Percentiles rank a stretch among this genome's conserved stretches.
These are phyloP conservation scores for Peromyscus californicus DNA, from an alignment of 2,113 vertebrate species.

Conservation along the genomic window DNA sequence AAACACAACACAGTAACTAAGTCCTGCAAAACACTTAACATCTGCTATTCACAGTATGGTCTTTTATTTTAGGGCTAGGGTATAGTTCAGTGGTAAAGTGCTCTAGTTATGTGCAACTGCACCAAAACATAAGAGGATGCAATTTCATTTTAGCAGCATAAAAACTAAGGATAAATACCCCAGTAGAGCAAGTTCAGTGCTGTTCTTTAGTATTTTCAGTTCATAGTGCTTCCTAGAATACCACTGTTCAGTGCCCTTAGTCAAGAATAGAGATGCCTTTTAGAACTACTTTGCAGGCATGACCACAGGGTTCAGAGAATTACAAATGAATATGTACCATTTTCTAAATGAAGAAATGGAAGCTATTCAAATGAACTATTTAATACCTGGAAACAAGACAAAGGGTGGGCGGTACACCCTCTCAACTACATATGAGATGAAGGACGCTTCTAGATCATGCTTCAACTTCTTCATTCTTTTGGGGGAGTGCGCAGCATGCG, in stretches of 20 bases:
- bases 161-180: not conserved
- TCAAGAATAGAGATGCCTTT: not conserved
- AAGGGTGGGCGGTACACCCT: not conserved
- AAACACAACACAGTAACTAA: not conserved
- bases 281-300: not conserved
- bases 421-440: not conserved
- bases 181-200: not conserved
- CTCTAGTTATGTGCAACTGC: too few species aligned
- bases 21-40: not conserved
- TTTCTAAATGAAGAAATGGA: constrained; percentile 24
- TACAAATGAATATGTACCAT: not conserved
- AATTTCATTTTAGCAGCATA: not conserved
- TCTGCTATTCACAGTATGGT: not conserved
- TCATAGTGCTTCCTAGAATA: not conserved
- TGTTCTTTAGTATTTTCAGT: not conserved
- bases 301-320: not conserved
- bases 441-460: not conserved
- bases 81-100: not conserved
- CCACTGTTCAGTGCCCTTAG: not conserved
- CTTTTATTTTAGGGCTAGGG: not conserved
- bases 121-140: not conserved
- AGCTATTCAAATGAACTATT: not conserved
- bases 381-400: not conserved
- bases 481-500: not conserved
- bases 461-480: not conserved